Evolutionary conservation across 2,797 vertebrate species (phyloP).

Genomic region (Heliangelus exortis): DNA sequence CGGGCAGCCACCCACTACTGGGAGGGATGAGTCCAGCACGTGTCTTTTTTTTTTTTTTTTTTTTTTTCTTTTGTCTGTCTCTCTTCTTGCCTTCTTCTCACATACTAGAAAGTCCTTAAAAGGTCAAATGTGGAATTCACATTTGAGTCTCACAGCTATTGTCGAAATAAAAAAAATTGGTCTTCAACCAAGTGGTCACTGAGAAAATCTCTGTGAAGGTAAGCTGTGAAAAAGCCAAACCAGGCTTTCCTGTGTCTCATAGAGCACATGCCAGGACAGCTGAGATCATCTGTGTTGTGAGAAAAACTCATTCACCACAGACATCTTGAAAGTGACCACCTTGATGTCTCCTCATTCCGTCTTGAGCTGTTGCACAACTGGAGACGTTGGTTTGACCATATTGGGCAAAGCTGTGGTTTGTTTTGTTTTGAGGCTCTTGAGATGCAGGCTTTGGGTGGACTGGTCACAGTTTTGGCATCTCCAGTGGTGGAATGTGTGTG

Average conservation of each 20-base stretch:
- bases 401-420: slow-evolving; percentile 27
- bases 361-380: not conserved
- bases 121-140: not conserved
- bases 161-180: not conserved
- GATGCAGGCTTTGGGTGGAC: not conserved
- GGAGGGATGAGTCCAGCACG: not conserved
- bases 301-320: not conserved
- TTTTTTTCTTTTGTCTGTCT: not conserved
- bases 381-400: slow-evolving; percentile 12
- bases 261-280: not conserved
- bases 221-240: not conserved
- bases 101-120: not conserved
- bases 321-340: not conserved
- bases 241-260: not conserved
- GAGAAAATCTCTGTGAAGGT: not conserved
- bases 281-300: not conserved
- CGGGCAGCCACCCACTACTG: not conserved
- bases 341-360: slow-evolving; percentile 9
- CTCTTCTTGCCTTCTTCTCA: not conserved
- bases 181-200: not conserved
- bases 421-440: not conserved
- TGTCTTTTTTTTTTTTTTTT: not conserved
- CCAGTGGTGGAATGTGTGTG: not conserved
- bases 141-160: not conserved
- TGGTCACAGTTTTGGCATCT: slow-evolving; percentile 59